Percentiles rank a stretch among this genome's conserved stretches.
phyloP scores from a whole-genome alignment of 2,888 invertebrate genomes.

The Eretmocerus hayati region DNA sequence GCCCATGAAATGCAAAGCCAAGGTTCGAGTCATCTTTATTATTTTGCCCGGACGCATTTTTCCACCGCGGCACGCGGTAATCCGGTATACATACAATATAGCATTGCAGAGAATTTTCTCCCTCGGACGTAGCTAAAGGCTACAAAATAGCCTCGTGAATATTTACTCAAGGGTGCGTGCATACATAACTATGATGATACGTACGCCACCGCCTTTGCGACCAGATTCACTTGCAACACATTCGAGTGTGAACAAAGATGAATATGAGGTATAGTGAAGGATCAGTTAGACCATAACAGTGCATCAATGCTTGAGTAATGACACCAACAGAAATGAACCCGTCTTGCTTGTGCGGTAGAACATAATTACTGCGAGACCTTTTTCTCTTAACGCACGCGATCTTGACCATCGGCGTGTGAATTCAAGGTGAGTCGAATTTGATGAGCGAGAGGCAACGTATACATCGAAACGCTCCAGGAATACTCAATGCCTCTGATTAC shows the following conservation, averaged over 20 bases:
- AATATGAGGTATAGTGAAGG: neutral
- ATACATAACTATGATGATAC: neutral
- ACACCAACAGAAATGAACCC: constrained; percentile 38
- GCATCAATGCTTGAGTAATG: constrained; percentile 44
- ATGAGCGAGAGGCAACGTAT: too few species aligned
- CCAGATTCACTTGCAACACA: neutral
- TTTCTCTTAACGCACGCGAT: constrained; percentile 40
- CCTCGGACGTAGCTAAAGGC: constrained; percentile 20
- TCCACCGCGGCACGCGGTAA: constrained; percentile 26
- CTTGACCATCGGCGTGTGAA: constrained; percentile 42
- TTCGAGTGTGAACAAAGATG: neutral
- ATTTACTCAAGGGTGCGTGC: constrained; percentile 31
- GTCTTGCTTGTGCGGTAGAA: constrained; percentile 37
- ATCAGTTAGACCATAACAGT: constrained; percentile 34
- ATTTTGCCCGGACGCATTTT: constrained; percentile 24
- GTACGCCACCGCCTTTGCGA: neutral
- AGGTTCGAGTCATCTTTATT: constrained; percentile 26
- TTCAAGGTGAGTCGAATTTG: constrained; percentile 19
- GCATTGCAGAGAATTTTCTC: too few species aligned
- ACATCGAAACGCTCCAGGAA: too few species aligned
- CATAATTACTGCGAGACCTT: constrained; percentile 40
- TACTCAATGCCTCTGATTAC: too few species aligned
- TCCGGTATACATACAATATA: constrained; percentile 22
- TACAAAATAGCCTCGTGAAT: constrained; percentile 36
- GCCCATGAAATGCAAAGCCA: neutral